phyloP scores from a whole-genome alignment of 2,888 invertebrate genomes.

The Sympetrum striolatum region DNA sequence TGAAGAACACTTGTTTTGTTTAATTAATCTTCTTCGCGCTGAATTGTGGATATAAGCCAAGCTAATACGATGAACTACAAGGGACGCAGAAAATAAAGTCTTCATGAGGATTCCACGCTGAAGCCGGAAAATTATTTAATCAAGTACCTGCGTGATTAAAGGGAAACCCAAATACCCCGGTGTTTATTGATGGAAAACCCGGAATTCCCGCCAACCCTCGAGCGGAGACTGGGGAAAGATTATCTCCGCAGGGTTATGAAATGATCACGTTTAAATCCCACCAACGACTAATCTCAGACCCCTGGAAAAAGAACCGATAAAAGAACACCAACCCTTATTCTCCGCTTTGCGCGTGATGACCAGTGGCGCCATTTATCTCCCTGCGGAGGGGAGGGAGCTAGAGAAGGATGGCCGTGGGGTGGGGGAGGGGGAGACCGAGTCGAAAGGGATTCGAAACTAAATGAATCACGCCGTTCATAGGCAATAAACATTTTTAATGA shows the following conservation, averaged over 20 bases:
- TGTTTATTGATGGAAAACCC: no score
- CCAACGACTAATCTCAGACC: not conserved
- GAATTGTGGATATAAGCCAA: no score
- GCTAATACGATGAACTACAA: no score
- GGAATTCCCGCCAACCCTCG: no score
- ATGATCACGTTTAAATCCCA: not conserved
- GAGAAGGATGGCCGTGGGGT: not conserved
- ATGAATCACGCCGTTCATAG: slow-evolving; percentile 42
- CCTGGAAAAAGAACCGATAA: not conserved
- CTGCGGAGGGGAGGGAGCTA: not conserved
- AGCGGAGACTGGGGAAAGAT: no score
- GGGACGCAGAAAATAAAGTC: no score
- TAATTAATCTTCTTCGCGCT: no score
- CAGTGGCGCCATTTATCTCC: slow-evolving; percentile 11
- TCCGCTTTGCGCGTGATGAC: slow-evolving; percentile 16
- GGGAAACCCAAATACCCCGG: no score
- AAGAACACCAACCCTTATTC: not conserved
- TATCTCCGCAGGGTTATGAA: not conserved
- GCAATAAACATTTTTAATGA: slow-evolving; percentile 44
- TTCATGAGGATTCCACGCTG: no score
- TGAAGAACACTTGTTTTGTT: no score
- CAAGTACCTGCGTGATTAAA: no score
- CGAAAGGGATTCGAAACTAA: not conserved
- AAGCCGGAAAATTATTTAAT: no score
- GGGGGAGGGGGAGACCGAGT: not conserved